Base-by-base conservation (phyloP, 1,140 invertebrate species). In the Drosophila nigrodunni region DNA sequence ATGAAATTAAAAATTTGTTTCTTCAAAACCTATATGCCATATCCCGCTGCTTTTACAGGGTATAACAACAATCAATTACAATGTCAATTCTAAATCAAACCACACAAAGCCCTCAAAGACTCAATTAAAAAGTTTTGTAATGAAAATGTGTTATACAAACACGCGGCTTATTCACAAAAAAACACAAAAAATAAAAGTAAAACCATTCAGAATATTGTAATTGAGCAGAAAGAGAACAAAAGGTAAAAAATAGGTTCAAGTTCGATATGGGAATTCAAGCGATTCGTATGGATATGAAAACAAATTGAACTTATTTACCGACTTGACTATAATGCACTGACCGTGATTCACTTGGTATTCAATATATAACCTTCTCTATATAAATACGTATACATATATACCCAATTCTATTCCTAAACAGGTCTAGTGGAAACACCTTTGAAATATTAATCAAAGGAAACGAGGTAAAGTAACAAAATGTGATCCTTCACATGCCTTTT, bases 371-470 rank as follows among this genome's bases (percentile, higher is more conserved):
- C 35, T 18, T 43, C 5, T 43, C 41, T 43, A 13, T 43, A n/a
- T n/a, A n/a, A n/a, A 43, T 43, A 10, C 5, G 3, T 30, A 30
- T 30, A 3, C 3, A 5, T 30, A 30, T 1, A 30, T 2, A 30
- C 25, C 25, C 3, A 0, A 43, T 13, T 43, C 21, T 65, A 74
- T 74, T 68, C 81, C 78, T 75, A 60, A 60, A 60, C 46, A 61
- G 43, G 43, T 46, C 39, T 18, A 11, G 4, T 2, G 21, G 15
- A 1, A 2, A 61, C 46, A 61, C 65, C 52, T 52, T 50, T 59
- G 35, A 72, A 76, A 76, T 69, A 73, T 21, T 57, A 83, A 83
- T 79, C 2, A 54, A 44, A 43, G 34, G 39, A 59, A 18, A 58
- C 43, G 11, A 15, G 6, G 11, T 7, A 55, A n/a, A 11, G 35